Evolutionary conservation across 2,113 vertebrate genomes (phyloP).

Genomic region (Trinectes maculatus): DNA sequence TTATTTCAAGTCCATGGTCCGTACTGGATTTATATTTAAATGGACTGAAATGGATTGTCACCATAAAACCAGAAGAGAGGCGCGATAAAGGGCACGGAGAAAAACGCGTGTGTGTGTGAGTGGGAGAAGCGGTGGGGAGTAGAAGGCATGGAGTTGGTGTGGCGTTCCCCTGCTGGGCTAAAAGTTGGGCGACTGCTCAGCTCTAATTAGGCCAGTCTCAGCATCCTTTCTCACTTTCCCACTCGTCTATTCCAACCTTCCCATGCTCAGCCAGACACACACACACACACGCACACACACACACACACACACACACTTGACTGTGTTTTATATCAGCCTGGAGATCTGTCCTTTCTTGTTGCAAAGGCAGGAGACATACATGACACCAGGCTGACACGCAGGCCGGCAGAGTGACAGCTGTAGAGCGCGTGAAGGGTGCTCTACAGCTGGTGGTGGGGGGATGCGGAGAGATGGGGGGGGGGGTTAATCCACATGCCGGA

Average conservation of each 20-base stretch:
- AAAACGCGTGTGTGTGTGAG: constrained; percentile 8
- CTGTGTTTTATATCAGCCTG: too few relatives aligned
- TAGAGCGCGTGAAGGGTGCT: constrained; percentile 14
- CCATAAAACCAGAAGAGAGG: too few relatives aligned
- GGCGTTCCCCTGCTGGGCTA: constrained; percentile 34
- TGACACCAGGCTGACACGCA: constrained; percentile 15
- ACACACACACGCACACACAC: background rate
- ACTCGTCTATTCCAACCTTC: constrained; percentile 37
- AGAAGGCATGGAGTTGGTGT: constrained; percentile 14
- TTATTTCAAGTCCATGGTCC: too few relatives aligned
- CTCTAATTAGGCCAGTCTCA: constrained; percentile 65
- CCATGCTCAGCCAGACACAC: background rate
- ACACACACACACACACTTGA: background rate
- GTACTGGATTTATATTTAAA: too few relatives aligned
- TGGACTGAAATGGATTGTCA: too few relatives aligned
- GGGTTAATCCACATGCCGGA: constrained; percentile 62
- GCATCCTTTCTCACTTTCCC: constrained; percentile 33
- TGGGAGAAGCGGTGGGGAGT: background rate
- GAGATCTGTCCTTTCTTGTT: constrained; percentile 25
- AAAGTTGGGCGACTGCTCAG: constrained; percentile 49
- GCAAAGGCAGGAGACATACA: constrained; percentile 23
- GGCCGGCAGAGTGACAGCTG: constrained; percentile 45
- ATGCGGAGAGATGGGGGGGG: constrained; percentile 52
- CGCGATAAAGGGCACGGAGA: too few relatives aligned
- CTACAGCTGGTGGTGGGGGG: too few relatives aligned